Conservation (phyloP, 2,888 invertebrate genomes). For the Scaptomyza cyrtandrae region DNA sequence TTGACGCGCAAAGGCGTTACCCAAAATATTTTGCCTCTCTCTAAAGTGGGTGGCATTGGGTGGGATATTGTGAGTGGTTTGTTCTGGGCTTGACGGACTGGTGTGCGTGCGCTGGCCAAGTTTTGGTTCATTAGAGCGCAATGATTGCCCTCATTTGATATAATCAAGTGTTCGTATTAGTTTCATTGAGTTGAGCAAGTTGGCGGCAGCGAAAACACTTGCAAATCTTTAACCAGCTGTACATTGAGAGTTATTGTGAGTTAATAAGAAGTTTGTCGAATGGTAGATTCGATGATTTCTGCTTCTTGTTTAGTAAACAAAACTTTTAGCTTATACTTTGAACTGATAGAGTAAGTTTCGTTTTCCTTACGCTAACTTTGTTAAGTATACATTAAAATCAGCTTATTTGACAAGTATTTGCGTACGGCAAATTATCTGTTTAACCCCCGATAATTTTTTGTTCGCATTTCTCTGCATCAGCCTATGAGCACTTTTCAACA, state of each 20-base stretch:
- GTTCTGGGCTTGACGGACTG: conserved; percentile 17
- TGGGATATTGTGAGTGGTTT: conserved; percentile 4
- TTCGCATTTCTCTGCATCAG: conserved; percentile 18
- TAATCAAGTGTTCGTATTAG: conserved; percentile 75
- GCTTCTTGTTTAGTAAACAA: background rate
- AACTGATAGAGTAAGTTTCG: background rate
- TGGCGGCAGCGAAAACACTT: background rate
- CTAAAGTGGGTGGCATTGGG: conserved; percentile 30
- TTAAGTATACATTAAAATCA: too few species aligned
- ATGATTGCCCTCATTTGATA: conserved; percentile 77
- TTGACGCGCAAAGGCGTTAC: conserved; percentile 63
- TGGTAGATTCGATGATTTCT: background rate
- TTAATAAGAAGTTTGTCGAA: conserved; percentile 1
- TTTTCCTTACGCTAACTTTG: too few species aligned
- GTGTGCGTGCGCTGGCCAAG: conserved; percentile 61
- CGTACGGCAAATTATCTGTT: too few species aligned
- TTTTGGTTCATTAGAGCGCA: conserved; percentile 80
- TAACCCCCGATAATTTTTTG: too few species aligned
- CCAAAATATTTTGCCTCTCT: conserved; percentile 68
- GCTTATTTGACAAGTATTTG: too few species aligned
- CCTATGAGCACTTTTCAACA: conserved; percentile 50
- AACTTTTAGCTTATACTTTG: conserved; percentile 17
- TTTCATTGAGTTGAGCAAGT: conserved; percentile 55
- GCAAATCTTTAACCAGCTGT: conserved; percentile 8
- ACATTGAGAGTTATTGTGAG: background rate